phyloP scores from a whole-genome alignment of 2,888 invertebrate genomes.

The Pandemis heparana region DNA sequence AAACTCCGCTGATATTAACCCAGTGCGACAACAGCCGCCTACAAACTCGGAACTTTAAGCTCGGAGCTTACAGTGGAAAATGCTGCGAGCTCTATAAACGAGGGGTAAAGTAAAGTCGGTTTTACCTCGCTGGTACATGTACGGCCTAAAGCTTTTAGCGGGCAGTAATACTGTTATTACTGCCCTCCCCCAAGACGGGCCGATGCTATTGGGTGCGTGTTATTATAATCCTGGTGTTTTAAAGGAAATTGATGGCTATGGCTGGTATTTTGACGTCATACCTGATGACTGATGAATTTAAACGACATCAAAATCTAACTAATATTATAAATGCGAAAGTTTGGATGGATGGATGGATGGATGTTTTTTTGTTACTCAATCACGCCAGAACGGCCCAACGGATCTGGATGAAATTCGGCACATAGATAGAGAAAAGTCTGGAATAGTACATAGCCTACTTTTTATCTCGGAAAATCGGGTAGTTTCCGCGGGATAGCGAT shows the following conservation, averaged over 20 bases:
- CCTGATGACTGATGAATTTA: background rate
- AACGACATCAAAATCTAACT: too few species aligned
- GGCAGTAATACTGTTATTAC: slow-evolving; percentile 9
- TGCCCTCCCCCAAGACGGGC: background rate
- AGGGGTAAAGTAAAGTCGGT: background rate
- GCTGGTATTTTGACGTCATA: background rate
- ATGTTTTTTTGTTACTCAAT: too few species aligned
- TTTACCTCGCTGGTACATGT: background rate
- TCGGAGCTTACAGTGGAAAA: background rate
- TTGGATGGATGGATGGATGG: too few species aligned
- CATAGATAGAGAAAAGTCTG: too few species aligned
- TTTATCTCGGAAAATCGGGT: too few species aligned
- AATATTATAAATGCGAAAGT: too few species aligned
- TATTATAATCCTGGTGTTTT: slow-evolving; percentile 1
- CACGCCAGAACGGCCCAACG: too few species aligned
- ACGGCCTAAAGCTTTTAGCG: slow-evolving; percentile 8
- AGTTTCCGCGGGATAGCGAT: too few species aligned
- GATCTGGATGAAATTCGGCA: too few species aligned
- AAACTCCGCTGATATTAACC: slow-evolving; percentile 4
- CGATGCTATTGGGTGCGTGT: background rate
- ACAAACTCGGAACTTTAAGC: background rate
- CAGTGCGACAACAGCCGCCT: background rate
- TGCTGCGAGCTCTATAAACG: background rate
- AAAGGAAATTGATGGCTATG: background rate
- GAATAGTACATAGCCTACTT: too few species aligned